Percentiles rank a stretch among this genome's conserved stretches.
These are phyloP conservation scores for Ptychodera flava DNA, from an alignment of 35 echinoderm and acorn worm genomes.

Conservation along the genomic window DNA sequence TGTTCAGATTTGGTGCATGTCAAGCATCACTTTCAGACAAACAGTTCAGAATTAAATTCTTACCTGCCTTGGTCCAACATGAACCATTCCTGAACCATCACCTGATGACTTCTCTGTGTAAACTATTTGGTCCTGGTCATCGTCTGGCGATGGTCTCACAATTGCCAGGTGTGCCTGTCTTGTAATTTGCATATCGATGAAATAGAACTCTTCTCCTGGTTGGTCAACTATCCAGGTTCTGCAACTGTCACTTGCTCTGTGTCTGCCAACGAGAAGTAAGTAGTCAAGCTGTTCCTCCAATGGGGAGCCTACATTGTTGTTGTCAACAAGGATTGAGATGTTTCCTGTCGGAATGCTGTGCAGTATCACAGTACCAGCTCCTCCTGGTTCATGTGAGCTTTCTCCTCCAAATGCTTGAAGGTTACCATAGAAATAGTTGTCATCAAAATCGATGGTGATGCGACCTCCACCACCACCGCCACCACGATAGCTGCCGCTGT, in stretches of 20 bases:
- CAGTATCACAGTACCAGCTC: conserved; percentile 58
- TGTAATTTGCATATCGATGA: conserved; percentile 36
- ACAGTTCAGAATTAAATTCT: too few species aligned
- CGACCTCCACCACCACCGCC: conserved; percentile 75
- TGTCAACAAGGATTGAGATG: conserved; percentile 44
- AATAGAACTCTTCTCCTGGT: conserved; percentile 17
- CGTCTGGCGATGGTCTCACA: not conserved
- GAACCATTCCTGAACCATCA: conserved; percentile 48
- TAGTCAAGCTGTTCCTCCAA: conserved; percentile 14
- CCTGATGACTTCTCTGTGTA: conserved; percentile 6
- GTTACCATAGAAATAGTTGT: conserved; percentile 40
- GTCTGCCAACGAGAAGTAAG: conserved; percentile 21
- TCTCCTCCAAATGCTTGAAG: conserved; percentile 28
- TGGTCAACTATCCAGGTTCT: conserved; percentile 57
- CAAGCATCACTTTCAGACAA: too few species aligned
- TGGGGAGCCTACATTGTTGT: conserved; percentile 19
- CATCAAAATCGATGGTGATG: conserved; percentile 36
- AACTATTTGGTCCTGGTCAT: not conserved
- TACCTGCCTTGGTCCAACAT: conserved; percentile 84
- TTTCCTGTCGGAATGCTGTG: conserved; percentile 13
- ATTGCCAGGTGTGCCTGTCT: conserved; percentile 64
- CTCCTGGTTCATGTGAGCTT: conserved; percentile 54
- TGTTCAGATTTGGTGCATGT: too few species aligned
- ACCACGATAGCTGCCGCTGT: not conserved
- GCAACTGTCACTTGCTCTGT: conserved; percentile 22